A percentile compares a stretch with the other conserved stretches of the same genome.
These are phyloP conservation scores for Danaus plexippus DNA, from an alignment of 1,140 invertebrate genomes.

Conservation along the genomic window DNA sequence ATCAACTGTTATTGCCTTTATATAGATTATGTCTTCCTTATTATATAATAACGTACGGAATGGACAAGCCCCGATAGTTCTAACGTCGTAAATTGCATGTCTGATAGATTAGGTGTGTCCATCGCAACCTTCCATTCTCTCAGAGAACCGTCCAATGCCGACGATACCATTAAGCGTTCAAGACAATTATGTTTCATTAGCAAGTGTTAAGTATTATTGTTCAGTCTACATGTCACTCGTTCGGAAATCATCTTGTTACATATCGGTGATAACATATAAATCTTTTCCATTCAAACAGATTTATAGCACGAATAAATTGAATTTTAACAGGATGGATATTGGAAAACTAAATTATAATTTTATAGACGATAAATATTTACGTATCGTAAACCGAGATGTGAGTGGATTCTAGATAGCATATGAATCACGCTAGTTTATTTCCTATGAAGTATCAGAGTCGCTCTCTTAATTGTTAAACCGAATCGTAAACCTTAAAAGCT, in stretches of 20 bases:
- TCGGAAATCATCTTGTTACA: background rate
- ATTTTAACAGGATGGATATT: constrained; percentile 23
- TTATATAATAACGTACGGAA: background rate
- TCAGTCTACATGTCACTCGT: no score
- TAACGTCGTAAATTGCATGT: constrained; percentile 29
- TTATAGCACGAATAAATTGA: constrained; percentile 29
- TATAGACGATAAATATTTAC: constrained; percentile 48
- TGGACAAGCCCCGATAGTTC: constrained; percentile 28
- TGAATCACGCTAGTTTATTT: constrained; percentile 19
- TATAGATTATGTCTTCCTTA: background rate
- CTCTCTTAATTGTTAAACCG: constrained; percentile 29
- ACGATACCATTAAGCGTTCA: constrained; percentile 53
- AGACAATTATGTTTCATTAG: constrained; percentile 35
- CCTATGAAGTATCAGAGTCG: constrained; percentile 12
- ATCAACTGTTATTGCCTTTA: no score
- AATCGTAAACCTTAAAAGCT: constrained; percentile 53
- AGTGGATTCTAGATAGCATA: constrained; percentile 12
- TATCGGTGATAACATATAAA: background rate
- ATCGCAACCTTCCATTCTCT: constrained; percentile 63
- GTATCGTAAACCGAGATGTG: constrained; percentile 40
- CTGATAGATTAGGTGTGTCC: constrained; percentile 40
- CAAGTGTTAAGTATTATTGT: background rate
- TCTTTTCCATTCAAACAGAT: background rate
- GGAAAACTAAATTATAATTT: constrained; percentile 40
- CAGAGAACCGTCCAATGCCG: constrained; percentile 43